These are phyloP conservation scores for Ptychobarbus kaznakovi DNA, from an alignment of 2,797 vertebrate species.

Conservation along the genomic window DNA sequence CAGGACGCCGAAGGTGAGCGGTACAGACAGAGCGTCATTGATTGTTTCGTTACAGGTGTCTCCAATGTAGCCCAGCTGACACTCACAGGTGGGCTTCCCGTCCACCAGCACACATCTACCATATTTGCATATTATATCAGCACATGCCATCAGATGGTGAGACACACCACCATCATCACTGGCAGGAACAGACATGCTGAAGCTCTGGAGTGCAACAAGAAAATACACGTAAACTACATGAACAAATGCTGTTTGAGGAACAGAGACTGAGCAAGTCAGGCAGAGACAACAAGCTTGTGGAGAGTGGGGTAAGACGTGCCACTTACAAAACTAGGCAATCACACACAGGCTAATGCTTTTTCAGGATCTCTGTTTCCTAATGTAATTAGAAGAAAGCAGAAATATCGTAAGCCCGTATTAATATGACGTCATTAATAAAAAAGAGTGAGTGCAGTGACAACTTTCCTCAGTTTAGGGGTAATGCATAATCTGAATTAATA, in stretches of 20 bases:
- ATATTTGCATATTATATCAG: conserved; percentile 69
- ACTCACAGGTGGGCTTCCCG: conserved; percentile 73
- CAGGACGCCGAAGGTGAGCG: conserved; percentile 75
- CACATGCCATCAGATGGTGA: conserved; percentile 70
- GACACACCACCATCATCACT: background rate
- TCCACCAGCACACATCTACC: conserved; percentile 77
- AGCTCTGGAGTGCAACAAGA: background rate
- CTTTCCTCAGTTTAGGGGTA: background rate
- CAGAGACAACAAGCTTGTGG: background rate
- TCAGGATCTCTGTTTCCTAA: background rate
- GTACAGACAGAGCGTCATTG: conserved; percentile 69
- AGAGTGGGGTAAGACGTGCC: background rate
- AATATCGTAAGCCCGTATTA: background rate
- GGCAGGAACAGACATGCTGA: conserved; percentile 13
- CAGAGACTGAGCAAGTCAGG: background rate
- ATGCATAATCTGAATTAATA: background rate
- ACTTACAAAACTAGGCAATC: no score
- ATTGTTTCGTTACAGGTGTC: conserved; percentile 77
- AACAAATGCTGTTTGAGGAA: background rate
- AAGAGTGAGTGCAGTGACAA: background rate
- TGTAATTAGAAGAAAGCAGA: background rate
- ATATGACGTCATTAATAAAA: background rate
- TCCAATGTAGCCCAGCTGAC: conserved; percentile 80
- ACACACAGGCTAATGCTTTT: no score
- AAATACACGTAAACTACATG: background rate